These are phyloP conservation scores for Lycocorax pyrrhopterus DNA, from an alignment of 2,113 vertebrate species.

Conservation along the genomic window DNA sequence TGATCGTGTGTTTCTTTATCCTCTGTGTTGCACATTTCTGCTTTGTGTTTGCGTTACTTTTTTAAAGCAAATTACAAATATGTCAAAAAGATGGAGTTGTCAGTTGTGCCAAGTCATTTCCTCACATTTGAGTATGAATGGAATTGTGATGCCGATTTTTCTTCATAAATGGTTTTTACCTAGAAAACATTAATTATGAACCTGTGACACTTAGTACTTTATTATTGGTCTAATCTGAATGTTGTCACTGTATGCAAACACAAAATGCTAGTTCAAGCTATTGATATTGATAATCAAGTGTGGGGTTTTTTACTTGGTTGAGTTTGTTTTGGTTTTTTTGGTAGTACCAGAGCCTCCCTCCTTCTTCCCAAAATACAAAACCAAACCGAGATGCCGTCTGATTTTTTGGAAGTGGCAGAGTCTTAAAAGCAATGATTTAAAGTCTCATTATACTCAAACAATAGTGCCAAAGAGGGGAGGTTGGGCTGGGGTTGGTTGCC, in stretches of 20 bases:
- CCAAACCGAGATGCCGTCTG: background rate
- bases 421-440: background rate
- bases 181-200: background rate
- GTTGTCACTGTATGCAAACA: background rate
- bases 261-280: background rate
- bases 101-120: background rate
- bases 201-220: background rate
- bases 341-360: background rate
- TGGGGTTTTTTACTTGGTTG: background rate
- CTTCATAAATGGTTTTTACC: background rate
- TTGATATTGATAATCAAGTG: background rate
- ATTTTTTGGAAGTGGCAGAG: background rate
- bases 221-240: background rate
- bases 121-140: background rate
- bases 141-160: background rate
- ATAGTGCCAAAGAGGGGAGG: background rate
- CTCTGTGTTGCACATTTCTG: background rate
- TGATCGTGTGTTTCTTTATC: background rate
- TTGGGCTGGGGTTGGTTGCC: background rate
- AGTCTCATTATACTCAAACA: background rate
- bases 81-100: constrained; percentile 25
- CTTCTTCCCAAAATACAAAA: background rate
- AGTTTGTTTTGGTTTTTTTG: background rate
- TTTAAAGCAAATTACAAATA: constrained; percentile 15
- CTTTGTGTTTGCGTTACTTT: constrained; percentile 32